These are phyloP conservation scores for Smutsia temminckii DNA, from an alignment of 2,797 vertebrate genomes.

Conservation along the genomic window DNA sequence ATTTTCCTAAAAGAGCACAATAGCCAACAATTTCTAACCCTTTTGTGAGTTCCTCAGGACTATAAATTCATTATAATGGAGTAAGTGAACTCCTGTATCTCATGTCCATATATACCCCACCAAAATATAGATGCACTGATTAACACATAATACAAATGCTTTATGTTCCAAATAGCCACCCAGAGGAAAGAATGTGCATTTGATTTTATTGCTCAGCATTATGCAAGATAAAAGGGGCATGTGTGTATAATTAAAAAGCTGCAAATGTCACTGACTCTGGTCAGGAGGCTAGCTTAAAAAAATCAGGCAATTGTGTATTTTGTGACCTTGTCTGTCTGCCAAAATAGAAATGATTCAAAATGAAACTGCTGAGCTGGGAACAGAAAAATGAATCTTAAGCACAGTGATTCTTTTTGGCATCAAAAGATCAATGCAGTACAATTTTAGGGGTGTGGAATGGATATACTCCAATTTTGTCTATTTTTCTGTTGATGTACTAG, in stretches of 20 bases:
- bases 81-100: constrained; percentile 61
- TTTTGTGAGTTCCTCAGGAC: constrained; percentile 67
- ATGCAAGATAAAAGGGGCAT: constrained; percentile 66
- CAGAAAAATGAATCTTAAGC: neutral
- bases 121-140: constrained; percentile 81
- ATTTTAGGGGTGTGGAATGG: neutral
- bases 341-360: constrained; percentile 43
- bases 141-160: constrained; percentile 80
- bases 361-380: neutral
- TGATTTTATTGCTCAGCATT: constrained; percentile 77
- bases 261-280: constrained; percentile 74
- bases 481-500: neutral
- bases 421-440: neutral
- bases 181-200: constrained; percentile 73
- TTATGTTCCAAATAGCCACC: constrained; percentile 77
- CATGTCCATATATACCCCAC: constrained; percentile 59
- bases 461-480: neutral
- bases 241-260: constrained; percentile 76
- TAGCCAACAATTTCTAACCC: constrained; percentile 71
- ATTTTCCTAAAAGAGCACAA: constrained; percentile 63
- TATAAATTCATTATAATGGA: constrained; percentile 79
- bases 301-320: constrained; percentile 31
- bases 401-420: neutral
- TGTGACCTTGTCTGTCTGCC: constrained; percentile 68
- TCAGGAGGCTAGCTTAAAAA: constrained; percentile 65